These are phyloP conservation scores for Siniperca knerii DNA, from an alignment of 2,113 vertebrate species.

Conservation along the genomic window DNA sequence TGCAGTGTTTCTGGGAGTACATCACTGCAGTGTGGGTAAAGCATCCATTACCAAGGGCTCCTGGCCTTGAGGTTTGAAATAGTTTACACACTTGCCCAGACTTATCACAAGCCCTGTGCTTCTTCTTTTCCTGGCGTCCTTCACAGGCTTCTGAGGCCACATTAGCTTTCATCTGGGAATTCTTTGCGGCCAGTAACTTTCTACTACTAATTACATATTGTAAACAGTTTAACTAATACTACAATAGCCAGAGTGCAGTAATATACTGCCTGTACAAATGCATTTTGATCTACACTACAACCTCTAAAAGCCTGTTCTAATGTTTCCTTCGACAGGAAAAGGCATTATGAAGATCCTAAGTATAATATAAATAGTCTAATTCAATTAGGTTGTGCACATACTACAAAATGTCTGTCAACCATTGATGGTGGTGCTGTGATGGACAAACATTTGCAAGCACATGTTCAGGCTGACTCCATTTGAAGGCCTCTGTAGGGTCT, in stretches of 20 bases:
- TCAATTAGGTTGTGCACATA: slow-evolving; percentile 28
- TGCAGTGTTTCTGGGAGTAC: slow-evolving; percentile 61
- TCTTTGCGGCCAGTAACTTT: slow-evolving; percentile 27
- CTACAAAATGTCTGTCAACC: neutral
- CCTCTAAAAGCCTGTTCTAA: neutral
- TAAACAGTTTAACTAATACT: slow-evolving; percentile 13
- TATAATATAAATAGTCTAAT: slow-evolving; percentile 47
- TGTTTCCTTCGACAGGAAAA: slow-evolving; percentile 1
- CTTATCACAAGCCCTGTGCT: slow-evolving; percentile 47
- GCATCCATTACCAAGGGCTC: slow-evolving; percentile 66
- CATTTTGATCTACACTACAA: neutral
- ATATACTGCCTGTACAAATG: neutral
- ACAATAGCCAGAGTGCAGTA: neutral
- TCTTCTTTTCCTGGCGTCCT: slow-evolving; percentile 26
- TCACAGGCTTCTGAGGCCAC: slow-evolving; percentile 26
- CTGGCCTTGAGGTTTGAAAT: slow-evolving; percentile 62
- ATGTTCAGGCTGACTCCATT: slow-evolving; percentile 45
- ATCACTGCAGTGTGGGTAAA: slow-evolving; percentile 63
- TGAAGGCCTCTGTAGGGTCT: slow-evolving; percentile 33
- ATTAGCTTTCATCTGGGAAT: slow-evolving; percentile 51
- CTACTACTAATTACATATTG: slow-evolving; percentile 23
- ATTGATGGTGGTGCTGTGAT: neutral
- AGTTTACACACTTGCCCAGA: slow-evolving; percentile 72
- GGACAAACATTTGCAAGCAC: slow-evolving; percentile 27
- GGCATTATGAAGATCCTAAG: slow-evolving; percentile 25